Evolutionary conservation across 2,888 invertebrate genomes (phyloP).

Genomic region (Lepeophtheirus nordmannii): DNA sequence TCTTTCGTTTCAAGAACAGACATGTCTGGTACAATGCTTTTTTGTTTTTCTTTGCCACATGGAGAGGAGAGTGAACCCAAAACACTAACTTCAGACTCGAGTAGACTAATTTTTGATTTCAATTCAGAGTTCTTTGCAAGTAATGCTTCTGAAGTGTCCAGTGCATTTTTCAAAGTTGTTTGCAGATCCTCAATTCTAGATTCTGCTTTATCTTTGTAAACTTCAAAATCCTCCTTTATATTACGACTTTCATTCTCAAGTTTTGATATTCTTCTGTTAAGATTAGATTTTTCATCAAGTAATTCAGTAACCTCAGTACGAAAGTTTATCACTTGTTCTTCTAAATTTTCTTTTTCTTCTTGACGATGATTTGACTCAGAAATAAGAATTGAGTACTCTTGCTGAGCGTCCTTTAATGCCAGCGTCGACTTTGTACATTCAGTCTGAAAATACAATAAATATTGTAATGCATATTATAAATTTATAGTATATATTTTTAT

Average conservation of each 20-base stretch:
- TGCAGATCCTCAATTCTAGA: not conserved
- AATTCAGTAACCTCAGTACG: not conserved
- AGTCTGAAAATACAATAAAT: not conserved
- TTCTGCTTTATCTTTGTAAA: not conserved
- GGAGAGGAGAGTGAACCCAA: conserved; percentile 2
- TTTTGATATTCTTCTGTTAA: not conserved
- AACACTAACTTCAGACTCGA: not conserved
- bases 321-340: not conserved
- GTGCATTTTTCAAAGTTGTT: not conserved
- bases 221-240: not conserved
- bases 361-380: conserved; percentile 1
- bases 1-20: not conserved
- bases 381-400: not conserved
- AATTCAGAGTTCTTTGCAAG: not conserved
- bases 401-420: not conserved
- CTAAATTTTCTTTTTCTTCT: not conserved
- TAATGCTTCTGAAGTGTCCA: not conserved
- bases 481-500: not conserved
- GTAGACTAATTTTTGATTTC: not conserved
- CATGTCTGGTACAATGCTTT: not conserved
- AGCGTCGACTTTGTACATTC: not conserved
- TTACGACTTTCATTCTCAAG: not conserved
- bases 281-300: not conserved
- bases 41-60: not conserved
- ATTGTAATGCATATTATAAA: not conserved